A percentile compares a stretch with the other conserved stretches of the same genome.
These are phyloP conservation scores for Gisinianus flammeolus DNA, from an alignment of 2,888 invertebrate species.

Conservation along the genomic window DNA sequence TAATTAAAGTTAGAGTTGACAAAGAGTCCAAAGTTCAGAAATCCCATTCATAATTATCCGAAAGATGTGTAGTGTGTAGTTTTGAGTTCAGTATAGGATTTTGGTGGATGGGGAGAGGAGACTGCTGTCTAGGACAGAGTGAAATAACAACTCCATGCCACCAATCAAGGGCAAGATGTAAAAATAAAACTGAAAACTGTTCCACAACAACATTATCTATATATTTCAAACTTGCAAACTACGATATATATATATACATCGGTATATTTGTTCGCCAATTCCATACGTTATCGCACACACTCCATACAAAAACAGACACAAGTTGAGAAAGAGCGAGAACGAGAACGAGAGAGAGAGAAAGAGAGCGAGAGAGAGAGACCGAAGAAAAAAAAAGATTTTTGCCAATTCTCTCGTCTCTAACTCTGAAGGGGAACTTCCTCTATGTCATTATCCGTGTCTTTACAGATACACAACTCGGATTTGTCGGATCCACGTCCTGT, in stretches of 20 bases:
- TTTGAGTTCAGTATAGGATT: not conserved
- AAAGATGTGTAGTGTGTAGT: not conserved
- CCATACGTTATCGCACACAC: not conserved
- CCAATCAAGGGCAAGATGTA: slow-evolving; percentile 40
- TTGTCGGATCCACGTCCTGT: too few species aligned
- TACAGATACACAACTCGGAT: too few species aligned
- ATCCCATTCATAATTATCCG: not conserved
- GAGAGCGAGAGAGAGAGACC: not conserved
- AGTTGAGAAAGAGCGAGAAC: not conserved
- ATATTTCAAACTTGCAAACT: not conserved
- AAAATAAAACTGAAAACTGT: slow-evolving; percentile 38
- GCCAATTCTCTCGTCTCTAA: not conserved
- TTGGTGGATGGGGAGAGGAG: not conserved
- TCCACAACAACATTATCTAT: slow-evolving; percentile 31
- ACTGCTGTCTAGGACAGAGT: not conserved
- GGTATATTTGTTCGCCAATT: slow-evolving; percentile 1
- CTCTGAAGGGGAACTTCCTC: too few species aligned
- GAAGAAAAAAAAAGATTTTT: not conserved
- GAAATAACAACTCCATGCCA: slow-evolving; percentile 14
- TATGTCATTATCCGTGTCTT: too few species aligned
- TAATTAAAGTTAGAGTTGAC: not conserved
- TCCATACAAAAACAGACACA: not conserved
- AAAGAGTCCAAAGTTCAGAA: too few species aligned
- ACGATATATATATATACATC: not conserved
- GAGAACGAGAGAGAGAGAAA: not conserved